Evolutionary conservation across 2,888 invertebrate genomes (phyloP).

Genomic region (Drosophila birchii): DNA sequence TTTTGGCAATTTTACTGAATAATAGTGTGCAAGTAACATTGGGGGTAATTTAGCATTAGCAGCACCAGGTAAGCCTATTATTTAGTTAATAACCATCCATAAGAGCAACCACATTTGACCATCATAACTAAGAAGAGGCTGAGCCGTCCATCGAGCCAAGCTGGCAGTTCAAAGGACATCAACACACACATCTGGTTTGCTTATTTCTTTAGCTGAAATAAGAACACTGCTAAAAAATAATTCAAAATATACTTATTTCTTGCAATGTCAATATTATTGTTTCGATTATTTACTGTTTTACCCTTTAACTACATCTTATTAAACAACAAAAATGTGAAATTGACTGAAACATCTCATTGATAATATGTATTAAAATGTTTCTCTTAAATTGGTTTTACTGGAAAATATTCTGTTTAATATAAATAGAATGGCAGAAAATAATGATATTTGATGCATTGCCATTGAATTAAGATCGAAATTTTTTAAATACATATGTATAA

Average conservation of each 20-base stretch:
- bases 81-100: slow-evolving; percentile 3
- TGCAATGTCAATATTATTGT: neutral
- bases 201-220: neutral
- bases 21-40: slow-evolving; percentile 1
- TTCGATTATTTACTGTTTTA: no score
- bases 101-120: neutral
- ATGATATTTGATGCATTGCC: no score
- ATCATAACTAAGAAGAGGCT: slow-evolving; percentile 1
- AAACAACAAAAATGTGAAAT: no score
- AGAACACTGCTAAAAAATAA: neutral
- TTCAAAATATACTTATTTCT: neutral
- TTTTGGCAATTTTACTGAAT: neutral
- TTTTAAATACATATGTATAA: no score
- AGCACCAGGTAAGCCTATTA: slow-evolving; percentile 27
- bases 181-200: neutral
- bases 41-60: slow-evolving; percentile 5
- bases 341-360: no score
- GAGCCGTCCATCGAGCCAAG: neutral
- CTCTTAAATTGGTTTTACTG: no score
- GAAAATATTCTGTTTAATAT: no score
- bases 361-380: no score
- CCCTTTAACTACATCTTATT: no score
- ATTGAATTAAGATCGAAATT: no score
- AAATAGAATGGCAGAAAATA: no score
- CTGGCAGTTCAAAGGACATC: neutral